Conservation (phyloP, 2,888 invertebrate species). For the Oligia fasciuncula region DNA sequence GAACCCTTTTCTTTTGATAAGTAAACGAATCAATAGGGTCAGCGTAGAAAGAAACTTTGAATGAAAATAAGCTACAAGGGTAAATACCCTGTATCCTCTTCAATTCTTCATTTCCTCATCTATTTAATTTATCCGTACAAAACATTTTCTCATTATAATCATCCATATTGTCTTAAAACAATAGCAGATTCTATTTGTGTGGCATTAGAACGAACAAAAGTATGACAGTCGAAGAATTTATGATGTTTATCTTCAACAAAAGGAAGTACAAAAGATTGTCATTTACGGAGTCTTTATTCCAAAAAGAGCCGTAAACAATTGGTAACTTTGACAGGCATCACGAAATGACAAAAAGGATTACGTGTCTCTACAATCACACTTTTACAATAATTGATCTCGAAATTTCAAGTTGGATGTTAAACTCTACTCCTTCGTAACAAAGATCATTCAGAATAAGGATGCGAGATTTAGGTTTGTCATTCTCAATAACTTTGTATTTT, state of each 20-base stretch:
- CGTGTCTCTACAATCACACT: conserved; percentile 62
- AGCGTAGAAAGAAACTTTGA: neutral
- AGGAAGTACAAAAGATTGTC: conserved; percentile 82
- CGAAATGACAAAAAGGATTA: conserved; percentile 87
- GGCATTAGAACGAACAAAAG: conserved; percentile 80
- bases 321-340: conserved; percentile 86
- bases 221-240: conserved; percentile 81
- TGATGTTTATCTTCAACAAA: conserved; percentile 85
- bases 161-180: conserved; percentile 63
- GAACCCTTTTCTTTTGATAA: conserved; percentile 4
- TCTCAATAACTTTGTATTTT: conserved; percentile 78
- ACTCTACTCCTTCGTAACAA: conserved; percentile 64
- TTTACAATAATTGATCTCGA: conserved; percentile 39
- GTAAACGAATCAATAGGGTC: neutral
- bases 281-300: conserved; percentile 83
- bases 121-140: conserved; percentile 46
- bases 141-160: conserved; percentile 66
- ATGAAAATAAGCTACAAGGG: neutral
- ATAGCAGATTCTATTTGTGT: conserved; percentile 77
- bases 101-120: conserved; percentile 18
- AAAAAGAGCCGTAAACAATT: conserved; percentile 85
- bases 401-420: conserved; percentile 59
- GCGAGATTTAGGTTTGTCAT: conserved; percentile 52
- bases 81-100: neutral
- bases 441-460: conserved; percentile 39